These are phyloP conservation scores for Nebria brevicollis DNA, from an alignment of 2,888 invertebrate genomes.

Conservation along the genomic window DNA sequence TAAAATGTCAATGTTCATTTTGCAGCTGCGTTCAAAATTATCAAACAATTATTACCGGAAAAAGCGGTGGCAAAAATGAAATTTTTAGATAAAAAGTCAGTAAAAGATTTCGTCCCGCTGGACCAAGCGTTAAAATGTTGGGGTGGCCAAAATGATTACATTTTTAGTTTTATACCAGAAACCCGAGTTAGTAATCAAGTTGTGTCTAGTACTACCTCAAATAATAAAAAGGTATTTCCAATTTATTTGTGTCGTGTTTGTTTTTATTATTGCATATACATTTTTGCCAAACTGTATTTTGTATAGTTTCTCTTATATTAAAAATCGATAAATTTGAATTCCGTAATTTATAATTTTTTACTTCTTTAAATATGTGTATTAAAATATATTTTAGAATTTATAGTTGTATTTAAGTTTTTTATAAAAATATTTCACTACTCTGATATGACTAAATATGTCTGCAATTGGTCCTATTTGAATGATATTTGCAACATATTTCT, in stretches of 20 bases:
- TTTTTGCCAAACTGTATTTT: too few relatives aligned
- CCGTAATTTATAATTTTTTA: too few relatives aligned
- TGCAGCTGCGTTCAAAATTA: constrained; percentile 88
- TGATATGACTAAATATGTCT: too few relatives aligned
- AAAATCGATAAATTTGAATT: too few relatives aligned
- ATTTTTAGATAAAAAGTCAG: constrained; percentile 78
- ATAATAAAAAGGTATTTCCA: constrained; percentile 64
- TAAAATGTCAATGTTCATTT: constrained; percentile 48
- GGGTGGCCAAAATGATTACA: constrained; percentile 83
- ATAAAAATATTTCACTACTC: too few relatives aligned
- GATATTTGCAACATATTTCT: constrained; percentile 25
- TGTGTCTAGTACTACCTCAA: constrained; percentile 57
- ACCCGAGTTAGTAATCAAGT: constrained; percentile 49
- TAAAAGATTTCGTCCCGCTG: constrained; percentile 78
- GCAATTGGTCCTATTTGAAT: too few relatives aligned
- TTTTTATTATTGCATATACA: neutral
- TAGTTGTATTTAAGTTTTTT: too few relatives aligned
- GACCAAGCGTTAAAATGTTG: constrained; percentile 81
- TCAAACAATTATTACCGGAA: constrained; percentile 86
- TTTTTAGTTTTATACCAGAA: constrained; percentile 78
- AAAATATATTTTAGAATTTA: too few relatives aligned
- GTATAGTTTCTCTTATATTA: too few relatives aligned
- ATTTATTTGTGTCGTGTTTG: constrained; percentile 15
- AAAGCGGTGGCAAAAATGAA: constrained; percentile 90
- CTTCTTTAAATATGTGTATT: too few relatives aligned